Evolutionary conservation across 2,888 invertebrate species (phyloP).

Genomic region (Cosmopolites sordidus): DNA sequence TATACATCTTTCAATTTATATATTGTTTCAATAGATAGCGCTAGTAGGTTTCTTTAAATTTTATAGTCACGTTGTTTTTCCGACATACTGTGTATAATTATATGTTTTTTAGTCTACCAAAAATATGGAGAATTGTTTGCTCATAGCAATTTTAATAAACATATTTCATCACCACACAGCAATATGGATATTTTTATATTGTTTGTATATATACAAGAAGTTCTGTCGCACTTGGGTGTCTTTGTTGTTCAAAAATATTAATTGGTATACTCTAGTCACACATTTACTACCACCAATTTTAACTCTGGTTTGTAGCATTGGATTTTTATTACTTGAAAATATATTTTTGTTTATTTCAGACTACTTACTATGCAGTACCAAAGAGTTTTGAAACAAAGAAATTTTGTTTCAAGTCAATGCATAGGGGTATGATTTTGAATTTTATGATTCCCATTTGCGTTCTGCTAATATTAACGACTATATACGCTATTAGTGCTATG

Average conservation of each 20-base stretch:
- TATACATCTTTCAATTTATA: no score
- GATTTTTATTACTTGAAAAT: not conserved
- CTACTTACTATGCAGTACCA: slow-evolving; percentile 64
- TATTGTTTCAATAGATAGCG: no score
- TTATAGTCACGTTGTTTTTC: no score
- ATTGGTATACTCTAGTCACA: slow-evolving; percentile 58
- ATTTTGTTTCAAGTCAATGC: slow-evolving; percentile 75
- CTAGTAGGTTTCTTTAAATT: no score
- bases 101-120: slow-evolving; percentile 55
- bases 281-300: slow-evolving; percentile 61
- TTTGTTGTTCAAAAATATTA: slow-evolving; percentile 48
- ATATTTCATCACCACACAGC: slow-evolving; percentile 66
- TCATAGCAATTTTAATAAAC: slow-evolving; percentile 63
- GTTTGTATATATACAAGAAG: slow-evolving; percentile 59
- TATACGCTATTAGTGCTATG: slow-evolving; percentile 56
- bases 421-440: slow-evolving; percentile 71
- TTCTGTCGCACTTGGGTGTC: slow-evolving; percentile 47
- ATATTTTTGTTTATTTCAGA: slow-evolving; percentile 35
- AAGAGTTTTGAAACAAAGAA: slow-evolving; percentile 68
- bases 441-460: slow-evolving; percentile 70
- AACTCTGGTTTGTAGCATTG: slow-evolving; percentile 59
- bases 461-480: slow-evolving; percentile 61
- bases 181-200: slow-evolving; percentile 66
- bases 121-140: slow-evolving; percentile 60
- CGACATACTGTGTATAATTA: no score